These are phyloP conservation scores for Micromys minutus DNA, from an alignment of 2,113 vertebrate species.

Conservation along the genomic window DNA sequence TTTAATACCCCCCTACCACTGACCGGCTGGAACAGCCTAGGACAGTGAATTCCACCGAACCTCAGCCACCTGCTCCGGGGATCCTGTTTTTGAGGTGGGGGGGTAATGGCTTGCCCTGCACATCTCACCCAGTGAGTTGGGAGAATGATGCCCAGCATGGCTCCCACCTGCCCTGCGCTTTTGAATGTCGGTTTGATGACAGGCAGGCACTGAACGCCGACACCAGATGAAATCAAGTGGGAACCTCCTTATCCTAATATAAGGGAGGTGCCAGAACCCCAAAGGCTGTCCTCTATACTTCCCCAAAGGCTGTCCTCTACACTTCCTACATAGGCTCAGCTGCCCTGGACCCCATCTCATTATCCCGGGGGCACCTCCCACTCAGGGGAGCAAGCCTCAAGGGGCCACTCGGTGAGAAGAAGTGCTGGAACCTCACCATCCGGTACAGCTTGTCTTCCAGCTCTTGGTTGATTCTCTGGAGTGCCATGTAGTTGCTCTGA, in stretches of 20 bases:
- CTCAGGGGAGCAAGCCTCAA: rapidly evolving
- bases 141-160: background rate
- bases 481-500: constrained; percentile 95
- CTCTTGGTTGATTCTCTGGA: constrained; percentile 98
- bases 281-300: background rate
- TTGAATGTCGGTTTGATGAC: background rate
- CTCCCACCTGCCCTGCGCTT: background rate
- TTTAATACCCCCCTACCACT: background rate
- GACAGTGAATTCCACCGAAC: background rate
- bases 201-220: background rate
- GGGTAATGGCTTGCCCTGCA: background rate
- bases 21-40: background rate
- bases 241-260: background rate
- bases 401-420: background rate
- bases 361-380: background rate
- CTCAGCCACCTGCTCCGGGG: background rate
- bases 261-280: too few species aligned
- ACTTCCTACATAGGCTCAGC: background rate
- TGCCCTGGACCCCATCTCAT: background rate
- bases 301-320: background rate
- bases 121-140: background rate
- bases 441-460: constrained; percentile 96
- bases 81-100: background rate
- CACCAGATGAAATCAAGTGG: background rate
- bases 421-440: constrained; percentile 87